Percentiles rank a stretch among this genome's conserved stretches.
phyloP scores from a whole-genome alignment of 2,888 invertebrate species.

The Nemotelus pantherinus region DNA sequence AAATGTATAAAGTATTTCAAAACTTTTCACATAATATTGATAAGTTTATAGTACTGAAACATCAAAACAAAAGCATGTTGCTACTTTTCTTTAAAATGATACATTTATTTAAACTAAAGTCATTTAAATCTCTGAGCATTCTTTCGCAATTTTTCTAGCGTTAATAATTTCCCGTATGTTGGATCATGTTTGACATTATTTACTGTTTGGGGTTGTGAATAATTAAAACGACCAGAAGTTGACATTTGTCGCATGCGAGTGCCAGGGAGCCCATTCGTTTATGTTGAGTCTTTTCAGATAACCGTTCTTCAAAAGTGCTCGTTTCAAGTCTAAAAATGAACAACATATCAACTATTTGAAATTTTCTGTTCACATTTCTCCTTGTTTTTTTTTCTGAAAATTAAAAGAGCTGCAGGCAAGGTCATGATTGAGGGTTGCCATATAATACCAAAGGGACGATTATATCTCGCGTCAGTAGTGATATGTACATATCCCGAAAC shows the following conservation, averaged over 20 bases:
- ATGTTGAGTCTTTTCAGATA: not conserved
- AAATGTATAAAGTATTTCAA: no score
- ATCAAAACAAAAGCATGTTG: no score
- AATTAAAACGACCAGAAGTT: conserved; percentile 48
- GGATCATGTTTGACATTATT: conserved; percentile 39
- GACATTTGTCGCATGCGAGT: conserved; percentile 11
- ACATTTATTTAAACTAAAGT: no score
- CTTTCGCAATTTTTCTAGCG: conserved; percentile 35
- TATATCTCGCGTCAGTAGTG: no score
- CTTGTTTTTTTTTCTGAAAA: conserved; percentile 12
- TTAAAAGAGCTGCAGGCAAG: conserved; percentile 17
- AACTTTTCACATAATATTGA: no score
- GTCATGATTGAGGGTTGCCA: not conserved
- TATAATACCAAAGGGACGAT: no score
- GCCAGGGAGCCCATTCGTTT: conserved; percentile 2
- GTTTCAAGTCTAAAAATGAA: conserved; percentile 2
- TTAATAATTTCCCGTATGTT: conserved; percentile 45
- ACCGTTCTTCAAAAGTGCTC: not conserved
- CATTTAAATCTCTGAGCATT: not conserved
- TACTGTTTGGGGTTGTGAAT: conserved; percentile 28
- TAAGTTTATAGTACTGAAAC: no score
- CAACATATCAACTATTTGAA: conserved; percentile 24
- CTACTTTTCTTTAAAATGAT: no score
- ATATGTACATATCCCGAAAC: no score
- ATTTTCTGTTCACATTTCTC: not conserved